Percentiles rank a stretch among this genome's conserved stretches.
phyloP scores from a whole-genome alignment of 1,140 invertebrate species.

The Maconellicoccus hirsutus region DNA sequence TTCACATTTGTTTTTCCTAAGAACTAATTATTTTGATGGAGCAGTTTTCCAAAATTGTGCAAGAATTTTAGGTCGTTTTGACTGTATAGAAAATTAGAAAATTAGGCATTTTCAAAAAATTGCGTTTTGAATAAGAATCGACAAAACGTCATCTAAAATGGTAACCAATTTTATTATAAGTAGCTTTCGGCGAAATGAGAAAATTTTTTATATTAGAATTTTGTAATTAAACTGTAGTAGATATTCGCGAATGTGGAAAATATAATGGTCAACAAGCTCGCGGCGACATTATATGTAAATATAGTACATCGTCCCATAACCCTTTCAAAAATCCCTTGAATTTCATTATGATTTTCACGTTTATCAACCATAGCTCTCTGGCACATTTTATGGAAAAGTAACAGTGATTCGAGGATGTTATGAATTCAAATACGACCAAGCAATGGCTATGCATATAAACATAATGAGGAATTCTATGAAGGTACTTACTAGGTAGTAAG shows the following conservation, averaged over 20 bases:
- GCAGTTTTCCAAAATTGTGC: too few relatives aligned
- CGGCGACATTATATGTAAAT: background rate
- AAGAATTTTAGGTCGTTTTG: too few relatives aligned
- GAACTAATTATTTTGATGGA: too few relatives aligned
- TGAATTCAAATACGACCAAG: background rate
- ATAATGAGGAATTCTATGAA: too few relatives aligned
- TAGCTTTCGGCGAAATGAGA: background rate
- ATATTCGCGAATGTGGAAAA: background rate
- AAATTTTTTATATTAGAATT: background rate
- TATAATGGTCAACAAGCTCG: background rate
- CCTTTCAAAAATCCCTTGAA: slow-evolving; percentile 4
- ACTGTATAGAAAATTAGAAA: too few relatives aligned
- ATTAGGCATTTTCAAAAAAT: too few relatives aligned
- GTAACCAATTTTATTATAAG: background rate
- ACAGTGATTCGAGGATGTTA: background rate
- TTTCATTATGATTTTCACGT: background rate
- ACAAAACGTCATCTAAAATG: background rate
- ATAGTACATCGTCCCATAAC: background rate
- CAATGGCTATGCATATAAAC: too few relatives aligned
- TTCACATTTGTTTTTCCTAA: too few relatives aligned
- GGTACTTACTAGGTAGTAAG: too few relatives aligned
- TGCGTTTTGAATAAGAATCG: too few relatives aligned
- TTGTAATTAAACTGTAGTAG: background rate
- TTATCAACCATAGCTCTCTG: background rate
- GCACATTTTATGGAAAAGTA: background rate